Evolutionary conservation across 2,113 vertebrate species (phyloP).

Genomic region (Callipepla californica): DNA sequence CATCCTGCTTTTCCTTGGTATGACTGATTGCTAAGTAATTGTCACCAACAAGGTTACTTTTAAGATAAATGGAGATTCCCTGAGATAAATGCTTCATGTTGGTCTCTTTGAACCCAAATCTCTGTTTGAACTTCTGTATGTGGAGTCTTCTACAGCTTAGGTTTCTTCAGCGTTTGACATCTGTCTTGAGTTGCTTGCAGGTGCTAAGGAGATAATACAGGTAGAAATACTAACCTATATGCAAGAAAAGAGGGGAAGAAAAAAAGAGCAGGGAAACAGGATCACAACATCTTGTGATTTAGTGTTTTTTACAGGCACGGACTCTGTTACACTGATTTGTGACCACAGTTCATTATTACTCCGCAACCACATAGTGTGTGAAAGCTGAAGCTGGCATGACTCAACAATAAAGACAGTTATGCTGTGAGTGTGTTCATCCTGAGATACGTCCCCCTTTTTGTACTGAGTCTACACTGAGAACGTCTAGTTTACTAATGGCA

Average conservation of each 20-base stretch:
- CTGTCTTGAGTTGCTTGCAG: neutral
- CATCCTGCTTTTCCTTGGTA: neutral
- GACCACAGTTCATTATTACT: neutral
- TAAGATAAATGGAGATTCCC: neutral
- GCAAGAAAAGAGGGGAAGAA: neutral
- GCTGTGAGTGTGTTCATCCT: neutral
- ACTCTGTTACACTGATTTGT: neutral
- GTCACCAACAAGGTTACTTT: neutral
- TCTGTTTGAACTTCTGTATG: neutral
- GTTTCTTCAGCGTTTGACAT: neutral
- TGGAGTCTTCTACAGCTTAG: neutral
- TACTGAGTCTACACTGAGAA: neutral
- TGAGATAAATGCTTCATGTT: neutral
- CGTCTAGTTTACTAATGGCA: neutral
- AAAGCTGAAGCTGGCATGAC: neutral
- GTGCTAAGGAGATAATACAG: neutral
- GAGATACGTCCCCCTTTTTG: neutral
- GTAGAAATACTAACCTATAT: neutral
- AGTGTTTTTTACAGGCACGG: neutral
- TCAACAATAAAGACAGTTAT: neutral
- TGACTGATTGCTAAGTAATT: neutral
- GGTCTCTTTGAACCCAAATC: neutral
- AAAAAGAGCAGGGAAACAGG: neutral
- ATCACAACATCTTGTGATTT: neutral
- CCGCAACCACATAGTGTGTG: neutral